Percentiles rank a stretch among this genome's conserved stretches.
phyloP scores from a whole-genome alignment of 2,888 invertebrate genomes.

The Metallyticus violacea region DNA sequence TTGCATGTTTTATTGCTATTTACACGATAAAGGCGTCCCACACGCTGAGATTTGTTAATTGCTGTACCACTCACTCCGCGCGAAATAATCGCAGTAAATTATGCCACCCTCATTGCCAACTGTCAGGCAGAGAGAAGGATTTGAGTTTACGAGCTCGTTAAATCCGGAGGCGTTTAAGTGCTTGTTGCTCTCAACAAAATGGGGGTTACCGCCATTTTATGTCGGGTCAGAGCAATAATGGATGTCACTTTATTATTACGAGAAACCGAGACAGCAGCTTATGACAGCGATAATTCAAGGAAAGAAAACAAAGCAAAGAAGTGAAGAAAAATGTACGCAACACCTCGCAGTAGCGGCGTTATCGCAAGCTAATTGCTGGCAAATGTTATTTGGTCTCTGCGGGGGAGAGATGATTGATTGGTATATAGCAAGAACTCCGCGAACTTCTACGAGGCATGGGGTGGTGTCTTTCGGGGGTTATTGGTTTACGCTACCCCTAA shows the following conservation, averaged over 20 bases:
- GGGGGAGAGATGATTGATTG: too few relatives aligned
- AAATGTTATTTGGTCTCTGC: not conserved
- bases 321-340: not conserved
- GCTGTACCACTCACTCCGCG: not conserved
- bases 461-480: too few relatives aligned
- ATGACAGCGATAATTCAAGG: not conserved
- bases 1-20: not conserved
- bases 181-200: not conserved
- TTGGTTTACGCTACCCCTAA: too few relatives aligned
- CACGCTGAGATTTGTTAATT: not conserved
- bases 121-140: not conserved
- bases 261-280: not conserved
- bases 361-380: not conserved
- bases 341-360: not conserved
- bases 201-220: not conserved
- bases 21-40: not conserved
- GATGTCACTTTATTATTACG: not conserved
- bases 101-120: not conserved
- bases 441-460: too few relatives aligned
- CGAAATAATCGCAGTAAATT: not conserved
- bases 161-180: not conserved
- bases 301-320: not conserved
- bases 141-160: not conserved
- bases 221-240: not conserved
- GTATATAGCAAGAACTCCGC: too few relatives aligned